These are phyloP conservation scores for Tokudaia muenninki DNA, from an alignment of 2,797 vertebrate species.

Conservation along the genomic window DNA sequence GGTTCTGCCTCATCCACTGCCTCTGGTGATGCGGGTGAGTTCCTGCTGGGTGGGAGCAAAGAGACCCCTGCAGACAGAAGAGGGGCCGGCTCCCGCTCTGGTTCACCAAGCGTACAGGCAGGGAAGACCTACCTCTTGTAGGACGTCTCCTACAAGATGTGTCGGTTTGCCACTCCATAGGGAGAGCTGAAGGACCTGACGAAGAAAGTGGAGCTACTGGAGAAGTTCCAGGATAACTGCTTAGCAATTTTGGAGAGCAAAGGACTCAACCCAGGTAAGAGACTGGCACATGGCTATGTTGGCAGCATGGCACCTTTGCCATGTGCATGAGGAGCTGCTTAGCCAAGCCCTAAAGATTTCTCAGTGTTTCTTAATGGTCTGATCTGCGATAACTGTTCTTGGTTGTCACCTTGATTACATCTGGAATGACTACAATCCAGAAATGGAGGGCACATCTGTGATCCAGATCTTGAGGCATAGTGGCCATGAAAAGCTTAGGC, in stretches of 20 bases:
- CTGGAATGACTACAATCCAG: neutral
- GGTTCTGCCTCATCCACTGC: neutral
- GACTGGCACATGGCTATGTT: neutral
- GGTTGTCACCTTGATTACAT: neutral
- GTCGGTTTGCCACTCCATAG: conserved; percentile 66
- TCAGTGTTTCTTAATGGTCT: neutral
- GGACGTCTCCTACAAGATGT: neutral
- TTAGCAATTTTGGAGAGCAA: conserved; percentile 86
- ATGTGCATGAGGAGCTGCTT: neutral
- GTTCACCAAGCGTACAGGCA: neutral
- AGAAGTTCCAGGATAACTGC: conserved; percentile 86
- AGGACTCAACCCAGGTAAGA: conserved; percentile 86
- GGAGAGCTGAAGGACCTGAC: conserved; percentile 83
- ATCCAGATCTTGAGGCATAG: neutral
- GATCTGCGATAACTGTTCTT: neutral
- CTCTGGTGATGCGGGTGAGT: neutral
- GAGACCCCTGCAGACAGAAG: neutral
- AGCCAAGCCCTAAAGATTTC: neutral
- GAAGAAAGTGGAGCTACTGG: conserved; percentile 87
- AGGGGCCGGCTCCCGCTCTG: neutral
- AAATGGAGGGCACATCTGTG: neutral
- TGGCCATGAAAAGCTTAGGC: neutral
- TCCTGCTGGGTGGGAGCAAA: neutral
- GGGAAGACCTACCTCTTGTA: neutral
- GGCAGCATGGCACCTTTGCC: neutral